Evolutionary conservation across 2,797 vertebrate species (phyloP), one percentile per base, ranked within the genome.

Genomic region (Anomalospiza imberbis): DNA sequence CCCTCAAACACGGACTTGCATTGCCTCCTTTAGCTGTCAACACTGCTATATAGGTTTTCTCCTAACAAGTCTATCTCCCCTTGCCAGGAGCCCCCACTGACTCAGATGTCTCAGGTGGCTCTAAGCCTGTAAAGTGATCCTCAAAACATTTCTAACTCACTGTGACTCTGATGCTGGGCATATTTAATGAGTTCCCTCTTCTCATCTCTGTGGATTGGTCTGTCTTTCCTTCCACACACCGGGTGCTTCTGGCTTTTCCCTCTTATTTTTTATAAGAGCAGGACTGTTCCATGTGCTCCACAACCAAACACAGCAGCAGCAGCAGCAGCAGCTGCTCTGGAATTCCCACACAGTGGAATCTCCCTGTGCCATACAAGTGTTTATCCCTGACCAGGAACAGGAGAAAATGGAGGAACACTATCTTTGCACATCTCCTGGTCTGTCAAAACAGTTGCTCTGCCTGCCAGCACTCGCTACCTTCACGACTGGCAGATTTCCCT

Each of bases 391-490:
- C 77, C 77, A 68, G 70, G 42, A 74, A 4, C 32, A 84, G 61
- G 16, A 54, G 70, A 90, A 94, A 70, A 94, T 60, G 91, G 67
- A 94, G 63, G 80, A 94, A 58, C 29, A 6, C 55, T 78, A 84
- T 75, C 77, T 88, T 87, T 94, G 88, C 84, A 89, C 82, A 62
- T 86, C 70, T 78, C 74, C 24, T n/a, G 71, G 12, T 50, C 90
- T 95, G 92, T 90, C 91, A 94, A 81, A 94, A 93, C 83, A 75
- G 61, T 88, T 51, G 47, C 72, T 94, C 45, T 72, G 73, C n/a
- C 66, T 92, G 88, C 61, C 88, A 91, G 58, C 45, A 81, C 76
- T 63, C 2, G 0, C 61, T 83, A 47, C 70, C 79, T 86, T 61
- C 76, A 17, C 3, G 57, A 60, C 72, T 90, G 88, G 38, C 50